These are phyloP conservation scores for Xiphorhynchus erythropygius DNA, from an alignment of 2,797 vertebrate genomes.

Conservation along the genomic window DNA sequence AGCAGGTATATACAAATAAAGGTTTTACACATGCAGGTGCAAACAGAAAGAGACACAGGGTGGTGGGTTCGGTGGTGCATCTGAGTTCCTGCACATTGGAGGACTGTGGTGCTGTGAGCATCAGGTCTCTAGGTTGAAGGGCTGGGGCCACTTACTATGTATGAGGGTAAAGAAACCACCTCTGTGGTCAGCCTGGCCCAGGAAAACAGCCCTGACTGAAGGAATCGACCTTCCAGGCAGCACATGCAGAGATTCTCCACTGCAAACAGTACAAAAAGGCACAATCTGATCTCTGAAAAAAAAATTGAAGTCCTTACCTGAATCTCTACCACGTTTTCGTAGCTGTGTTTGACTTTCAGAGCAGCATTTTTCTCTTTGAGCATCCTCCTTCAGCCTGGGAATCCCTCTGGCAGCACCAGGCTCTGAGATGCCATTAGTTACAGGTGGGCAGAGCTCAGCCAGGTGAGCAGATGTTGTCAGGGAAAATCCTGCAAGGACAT, in stretches of 20 bases:
- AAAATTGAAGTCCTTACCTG: background rate
- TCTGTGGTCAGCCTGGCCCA: background rate
- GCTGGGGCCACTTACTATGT: background rate
- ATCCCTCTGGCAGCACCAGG: background rate
- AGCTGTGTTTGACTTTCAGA: background rate
- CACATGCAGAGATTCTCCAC: background rate
- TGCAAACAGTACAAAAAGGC: background rate
- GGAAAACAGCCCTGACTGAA: background rate
- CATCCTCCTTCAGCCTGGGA: background rate
- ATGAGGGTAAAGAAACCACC: background rate
- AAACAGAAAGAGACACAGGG: background rate
- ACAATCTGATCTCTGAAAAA: background rate
- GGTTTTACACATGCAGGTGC: background rate
- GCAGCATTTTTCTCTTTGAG: background rate
- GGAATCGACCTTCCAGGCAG: background rate
- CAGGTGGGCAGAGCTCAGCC: background rate
- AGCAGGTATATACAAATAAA: background rate
- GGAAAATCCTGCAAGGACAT: background rate
- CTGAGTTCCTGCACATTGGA: background rate
- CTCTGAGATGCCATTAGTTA: background rate
- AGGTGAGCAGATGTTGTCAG: background rate
- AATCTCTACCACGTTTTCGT: background rate
- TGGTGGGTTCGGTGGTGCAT: background rate
- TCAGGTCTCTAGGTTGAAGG: background rate
- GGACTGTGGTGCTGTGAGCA: background rate